Evolutionary conservation across 2,797 vertebrate genomes (phyloP).

Genomic region (Hippopotamyrus pictus): DNA sequence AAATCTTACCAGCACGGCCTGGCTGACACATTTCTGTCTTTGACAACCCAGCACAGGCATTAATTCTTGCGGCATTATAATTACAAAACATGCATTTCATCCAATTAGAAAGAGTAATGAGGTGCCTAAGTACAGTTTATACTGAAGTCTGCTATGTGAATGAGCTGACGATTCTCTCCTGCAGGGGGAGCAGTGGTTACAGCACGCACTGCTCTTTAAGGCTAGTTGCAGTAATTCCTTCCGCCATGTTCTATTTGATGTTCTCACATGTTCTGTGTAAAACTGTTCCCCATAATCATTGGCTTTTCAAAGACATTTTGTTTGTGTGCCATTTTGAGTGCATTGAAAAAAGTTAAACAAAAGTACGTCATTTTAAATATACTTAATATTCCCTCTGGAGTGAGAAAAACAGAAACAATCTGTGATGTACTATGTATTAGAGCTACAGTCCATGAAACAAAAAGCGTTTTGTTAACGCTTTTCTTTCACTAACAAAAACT

Average conservation of each 20-base stretch:
- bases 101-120: neutral
- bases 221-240: neutral
- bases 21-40: neutral
- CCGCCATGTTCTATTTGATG: neutral
- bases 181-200: neutral
- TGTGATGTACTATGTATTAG: neutral
- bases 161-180: neutral
- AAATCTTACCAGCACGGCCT: neutral
- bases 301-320: neutral
- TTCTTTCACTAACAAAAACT: neutral
- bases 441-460: neutral
- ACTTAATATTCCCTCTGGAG: neutral
- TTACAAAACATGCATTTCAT: neutral
- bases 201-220: neutral
- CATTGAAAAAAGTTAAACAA: neutral
- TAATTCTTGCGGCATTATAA: neutral
- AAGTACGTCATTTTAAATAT: neutral
- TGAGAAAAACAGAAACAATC: neutral
- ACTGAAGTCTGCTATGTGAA: neutral
- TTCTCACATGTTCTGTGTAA: neutral
- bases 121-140: neutral
- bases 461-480: neutral
- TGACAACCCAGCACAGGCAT: neutral
- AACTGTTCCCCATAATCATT: neutral
- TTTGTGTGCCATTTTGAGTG: neutral